Conservation (phyloP, 2,113 vertebrate genomes). For the Todiramphus saurophagus region DNA sequence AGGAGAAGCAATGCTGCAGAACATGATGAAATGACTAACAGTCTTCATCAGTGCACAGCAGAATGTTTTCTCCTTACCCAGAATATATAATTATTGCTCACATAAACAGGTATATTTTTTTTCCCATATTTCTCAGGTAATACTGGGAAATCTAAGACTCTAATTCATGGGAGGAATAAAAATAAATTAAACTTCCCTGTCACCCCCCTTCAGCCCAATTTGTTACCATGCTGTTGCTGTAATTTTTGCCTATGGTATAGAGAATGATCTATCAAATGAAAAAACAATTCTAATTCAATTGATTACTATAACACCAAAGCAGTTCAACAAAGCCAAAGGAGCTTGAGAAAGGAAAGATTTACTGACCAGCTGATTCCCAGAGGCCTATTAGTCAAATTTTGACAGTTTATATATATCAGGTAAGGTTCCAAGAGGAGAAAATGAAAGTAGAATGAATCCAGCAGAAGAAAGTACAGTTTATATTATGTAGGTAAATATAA, state of each 20-base stretch:
- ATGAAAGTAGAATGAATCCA: conserved; percentile 53
- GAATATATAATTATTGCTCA: conserved; percentile 78
- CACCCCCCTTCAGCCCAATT: background rate
- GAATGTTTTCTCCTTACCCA: conserved; percentile 67
- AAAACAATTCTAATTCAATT: background rate
- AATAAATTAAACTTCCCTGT: background rate
- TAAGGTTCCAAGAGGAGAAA: conserved; percentile 40
- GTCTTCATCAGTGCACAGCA: conserved; percentile 66
- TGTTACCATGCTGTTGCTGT: conserved; percentile 20
- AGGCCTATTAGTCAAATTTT: conserved; percentile 52
- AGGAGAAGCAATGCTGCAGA: conserved; percentile 75
- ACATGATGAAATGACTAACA: conserved; percentile 77
- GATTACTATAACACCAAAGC: conserved; percentile 57
- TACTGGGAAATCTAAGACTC: conserved; percentile 40
- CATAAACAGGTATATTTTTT: conserved; percentile 67
- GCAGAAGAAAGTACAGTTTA: conserved; percentile 23
- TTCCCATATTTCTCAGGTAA: conserved; percentile 13
- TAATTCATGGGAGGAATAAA: conserved; percentile 51
- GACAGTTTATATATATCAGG: conserved; percentile 34
- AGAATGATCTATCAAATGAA: conserved; percentile 27
- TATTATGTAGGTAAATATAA: conserved; percentile 46
- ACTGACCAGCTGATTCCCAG: conserved; percentile 58
- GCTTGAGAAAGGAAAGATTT: conserved; percentile 45
- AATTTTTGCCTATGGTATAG: background rate
- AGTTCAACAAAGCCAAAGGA: conserved; percentile 38